Evolutionary conservation across 2,113 vertebrate species (phyloP), one percentile per base, ranked within the genome.

Genomic region (Lamprotornis superbus): DNA sequence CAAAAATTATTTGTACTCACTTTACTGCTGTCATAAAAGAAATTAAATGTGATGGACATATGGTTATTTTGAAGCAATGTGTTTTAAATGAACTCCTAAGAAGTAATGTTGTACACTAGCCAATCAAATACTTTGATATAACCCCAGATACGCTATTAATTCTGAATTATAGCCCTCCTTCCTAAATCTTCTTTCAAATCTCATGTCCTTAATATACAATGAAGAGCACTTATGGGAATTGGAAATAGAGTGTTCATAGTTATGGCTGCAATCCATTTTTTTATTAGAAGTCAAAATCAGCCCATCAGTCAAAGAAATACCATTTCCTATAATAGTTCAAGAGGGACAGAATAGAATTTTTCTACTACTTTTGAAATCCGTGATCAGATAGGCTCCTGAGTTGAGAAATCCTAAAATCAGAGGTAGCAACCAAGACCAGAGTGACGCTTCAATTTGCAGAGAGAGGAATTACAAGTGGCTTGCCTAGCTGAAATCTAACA

Each of bases 91-190:
- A 87, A 88, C 44, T 70, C 55, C 64, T 37, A 75, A 52, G 39
- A 63, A 93, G 30, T n/a, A 90, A 93, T 64, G 33, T 46, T 83
- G 57, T 59, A 70, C 42, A 55, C 27, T 44, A 74, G 84, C 84
- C 93, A 95, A 91, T 87, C 70, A 80, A 80, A 83, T 31, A 70
- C n/a, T 37, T 50, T 64, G 42, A 55, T 68, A 37, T 70, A 88
- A 86, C 52, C 77, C 75, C 64, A 73, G 56, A 74, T 90, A 95
- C 59, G 74, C 82, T 88, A 85, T 88, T 95, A 91, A 90, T 95
- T 91, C 52, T 92, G 87, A 95, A 90, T 88, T 88, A 94, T 35
- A 63, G 60, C n/a, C 15, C n/a, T 85, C 59, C 28, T 39, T 61
- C 39, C 64, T 67, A 81, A 74, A 94, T 73, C 59, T 76, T 88